Evolutionary conservation across 64 coral and sea anemone genomes (phyloP).

Genomic region (Trachythela sp.): DNA sequence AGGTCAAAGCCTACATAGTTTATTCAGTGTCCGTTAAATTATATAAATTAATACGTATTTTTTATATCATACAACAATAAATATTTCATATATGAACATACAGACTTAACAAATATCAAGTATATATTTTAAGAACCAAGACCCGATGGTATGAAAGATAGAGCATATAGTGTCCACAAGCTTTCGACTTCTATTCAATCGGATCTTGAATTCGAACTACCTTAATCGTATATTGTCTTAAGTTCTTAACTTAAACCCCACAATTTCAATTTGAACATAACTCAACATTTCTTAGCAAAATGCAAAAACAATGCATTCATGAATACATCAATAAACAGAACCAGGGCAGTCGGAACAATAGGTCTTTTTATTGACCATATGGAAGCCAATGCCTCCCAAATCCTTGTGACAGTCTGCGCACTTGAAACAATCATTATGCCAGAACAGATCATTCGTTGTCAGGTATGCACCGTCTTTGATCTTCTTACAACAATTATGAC

Average conservation of each 20-base stretch:
- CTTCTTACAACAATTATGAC: constrained; percentile 6
- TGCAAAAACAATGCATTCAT: neutral
- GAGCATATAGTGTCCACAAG: too few species aligned
- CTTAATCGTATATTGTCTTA: too few species aligned
- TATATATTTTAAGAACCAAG: too few species aligned
- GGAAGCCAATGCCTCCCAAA: neutral
- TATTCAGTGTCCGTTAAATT: neutral
- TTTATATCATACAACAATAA: neutral
- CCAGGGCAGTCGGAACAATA: neutral
- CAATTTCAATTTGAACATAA: too few species aligned
- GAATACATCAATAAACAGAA: neutral
- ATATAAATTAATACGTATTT: neutral
- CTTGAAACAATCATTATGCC: constrained; percentile 14
- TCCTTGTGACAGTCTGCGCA: neutral
- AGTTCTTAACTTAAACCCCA: too few species aligned
- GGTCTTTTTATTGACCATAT: neutral
- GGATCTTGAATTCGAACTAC: too few species aligned
- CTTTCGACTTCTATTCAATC: too few species aligned
- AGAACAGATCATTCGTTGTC: neutral
- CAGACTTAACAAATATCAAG: too few species aligned
- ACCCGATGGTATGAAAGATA: too few species aligned
- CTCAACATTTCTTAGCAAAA: too few species aligned
- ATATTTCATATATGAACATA: neutral
- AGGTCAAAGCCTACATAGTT: too few species aligned
- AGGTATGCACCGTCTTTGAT: neutral